Percentiles rank a stretch among this genome's conserved stretches.
These are phyloP conservation scores for Agonopterix arenella DNA, from an alignment of 2,888 invertebrate genomes.

Conservation along the genomic window DNA sequence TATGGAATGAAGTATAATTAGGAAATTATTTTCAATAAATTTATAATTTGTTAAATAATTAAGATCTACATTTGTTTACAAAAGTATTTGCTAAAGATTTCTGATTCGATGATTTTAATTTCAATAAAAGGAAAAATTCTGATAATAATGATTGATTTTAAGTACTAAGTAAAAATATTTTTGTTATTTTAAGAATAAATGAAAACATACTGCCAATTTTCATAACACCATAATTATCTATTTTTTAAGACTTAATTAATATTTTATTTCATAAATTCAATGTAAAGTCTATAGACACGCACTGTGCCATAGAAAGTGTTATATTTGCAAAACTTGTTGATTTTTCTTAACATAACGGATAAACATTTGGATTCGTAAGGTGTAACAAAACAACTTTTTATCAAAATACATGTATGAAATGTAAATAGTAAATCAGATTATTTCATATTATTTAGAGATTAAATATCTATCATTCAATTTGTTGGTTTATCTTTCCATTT, in stretches of 20 bases:
- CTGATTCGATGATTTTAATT: no score
- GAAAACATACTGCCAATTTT: constrained; percentile 47
- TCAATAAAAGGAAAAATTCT: no score
- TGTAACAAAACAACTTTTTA: neutral
- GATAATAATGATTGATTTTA: no score
- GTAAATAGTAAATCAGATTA: constrained; percentile 55
- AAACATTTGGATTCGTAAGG: constrained; percentile 1
- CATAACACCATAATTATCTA: constrained; percentile 10
- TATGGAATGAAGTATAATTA: no score
- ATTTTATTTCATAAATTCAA: neutral
- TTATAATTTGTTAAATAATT: no score
- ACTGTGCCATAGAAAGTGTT: constrained; percentile 51
- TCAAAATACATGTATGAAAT: constrained; percentile 16
- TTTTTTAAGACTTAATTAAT: constrained; percentile 8
- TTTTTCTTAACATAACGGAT: no score
- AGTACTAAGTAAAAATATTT: neutral
- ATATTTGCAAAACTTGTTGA: neutral
- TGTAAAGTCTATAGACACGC: constrained; percentile 18
- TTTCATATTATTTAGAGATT: constrained; percentile 69
- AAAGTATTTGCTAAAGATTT: no score
- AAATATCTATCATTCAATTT: constrained; percentile 51
- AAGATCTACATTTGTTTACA: no score
- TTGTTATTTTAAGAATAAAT: constrained; percentile 6
- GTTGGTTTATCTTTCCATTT: constrained; percentile 31
- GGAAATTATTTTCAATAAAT: no score